Evolutionary conservation across 92 coral and sea anemone genomes (phyloP).

Genomic region (Chrysogorgia sp.): DNA sequence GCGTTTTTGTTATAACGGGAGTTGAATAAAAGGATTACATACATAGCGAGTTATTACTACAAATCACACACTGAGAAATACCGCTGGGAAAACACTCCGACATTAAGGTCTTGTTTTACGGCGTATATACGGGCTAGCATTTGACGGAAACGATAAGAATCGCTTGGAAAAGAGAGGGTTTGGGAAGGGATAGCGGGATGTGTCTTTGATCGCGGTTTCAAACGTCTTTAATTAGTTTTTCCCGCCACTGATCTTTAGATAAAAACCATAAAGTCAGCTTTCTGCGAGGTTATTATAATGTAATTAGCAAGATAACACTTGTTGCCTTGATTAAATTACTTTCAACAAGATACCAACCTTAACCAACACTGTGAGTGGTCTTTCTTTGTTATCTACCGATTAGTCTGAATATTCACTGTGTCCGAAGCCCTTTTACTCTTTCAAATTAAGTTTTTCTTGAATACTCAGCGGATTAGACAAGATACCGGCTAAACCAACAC

Average conservation of each 20-base stretch:
- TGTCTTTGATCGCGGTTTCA: conserved; percentile 37
- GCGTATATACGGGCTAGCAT: background rate
- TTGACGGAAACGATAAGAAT: conserved; percentile 10
- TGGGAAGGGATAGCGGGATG: conserved; percentile 19
- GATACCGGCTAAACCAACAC: background rate
- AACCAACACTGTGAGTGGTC: conserved; percentile 57
- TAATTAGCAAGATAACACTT: conserved; percentile 70
- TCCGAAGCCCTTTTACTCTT: background rate
- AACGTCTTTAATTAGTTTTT: conserved; percentile 44
- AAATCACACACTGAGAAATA: background rate
- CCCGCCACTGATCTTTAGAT: conserved; percentile 53
- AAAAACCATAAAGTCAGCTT: conserved; percentile 57
- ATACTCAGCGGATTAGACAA: background rate
- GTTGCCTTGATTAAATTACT: conserved; percentile 47
- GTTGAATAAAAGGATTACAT: too few relatives aligned
- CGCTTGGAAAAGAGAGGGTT: conserved; percentile 1
- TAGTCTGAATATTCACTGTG: background rate
- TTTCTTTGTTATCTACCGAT: conserved; percentile 22
- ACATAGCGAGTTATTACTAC: too few relatives aligned
- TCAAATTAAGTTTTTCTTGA: background rate
- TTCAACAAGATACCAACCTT: conserved; percentile 49
- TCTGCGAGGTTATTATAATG: conserved; percentile 78
- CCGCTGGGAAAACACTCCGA: background rate
- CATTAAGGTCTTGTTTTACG: background rate
- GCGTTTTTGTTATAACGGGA: too few relatives aligned